Conservation (phyloP, 2,113 vertebrate genomes). For the Opisthocomus hoazin region DNA sequence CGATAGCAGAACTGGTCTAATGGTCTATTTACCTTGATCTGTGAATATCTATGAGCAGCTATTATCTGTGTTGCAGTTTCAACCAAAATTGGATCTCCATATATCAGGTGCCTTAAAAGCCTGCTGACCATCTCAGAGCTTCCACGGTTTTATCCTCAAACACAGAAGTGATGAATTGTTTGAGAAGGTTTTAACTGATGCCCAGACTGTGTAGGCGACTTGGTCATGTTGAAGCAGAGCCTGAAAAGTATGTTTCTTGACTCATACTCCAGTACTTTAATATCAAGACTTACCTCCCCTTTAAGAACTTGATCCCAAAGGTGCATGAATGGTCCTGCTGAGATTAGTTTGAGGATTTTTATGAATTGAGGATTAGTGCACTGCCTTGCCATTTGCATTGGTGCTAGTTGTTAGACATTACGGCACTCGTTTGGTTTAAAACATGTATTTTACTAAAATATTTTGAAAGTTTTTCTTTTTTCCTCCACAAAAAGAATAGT, state of each 20-base stretch:
- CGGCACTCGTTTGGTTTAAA: background rate
- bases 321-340: background rate
- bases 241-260: background rate
- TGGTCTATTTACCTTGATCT: background rate
- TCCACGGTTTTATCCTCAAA: background rate
- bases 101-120: background rate
- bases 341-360: background rate
- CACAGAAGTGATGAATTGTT: background rate
- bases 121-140: background rate
- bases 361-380: background rate
- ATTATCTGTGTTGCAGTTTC: background rate
- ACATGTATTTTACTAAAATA: background rate
- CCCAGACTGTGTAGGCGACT: accelerated
- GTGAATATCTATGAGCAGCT: background rate
- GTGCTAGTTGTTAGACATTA: background rate
- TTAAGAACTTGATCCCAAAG: background rate
- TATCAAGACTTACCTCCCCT: background rate
- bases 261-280: background rate
- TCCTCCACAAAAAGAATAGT: background rate
- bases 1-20: background rate
- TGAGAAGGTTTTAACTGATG: background rate
- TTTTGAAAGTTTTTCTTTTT: background rate
- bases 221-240: background rate
- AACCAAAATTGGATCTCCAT: background rate
- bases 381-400: background rate